These are phyloP conservation scores for Pherbina coryleti DNA, from an alignment of 2,888 invertebrate species.

Conservation along the genomic window DNA sequence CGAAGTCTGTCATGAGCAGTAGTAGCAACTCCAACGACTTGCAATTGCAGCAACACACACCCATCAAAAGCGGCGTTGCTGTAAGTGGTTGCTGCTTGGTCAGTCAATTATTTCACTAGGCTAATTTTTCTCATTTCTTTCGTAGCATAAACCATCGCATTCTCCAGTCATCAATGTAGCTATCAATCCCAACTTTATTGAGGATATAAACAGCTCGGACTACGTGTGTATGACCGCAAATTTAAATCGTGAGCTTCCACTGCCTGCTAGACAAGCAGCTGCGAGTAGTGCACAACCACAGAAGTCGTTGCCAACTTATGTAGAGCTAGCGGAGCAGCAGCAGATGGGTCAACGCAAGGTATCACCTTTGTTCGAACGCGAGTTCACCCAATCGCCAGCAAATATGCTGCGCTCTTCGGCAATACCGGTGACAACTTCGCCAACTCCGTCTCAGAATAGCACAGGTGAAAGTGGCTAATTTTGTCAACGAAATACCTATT, in stretches of 20 bases:
- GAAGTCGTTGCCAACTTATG: slow-evolving; percentile 42
- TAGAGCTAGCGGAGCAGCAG: slow-evolving; percentile 30
- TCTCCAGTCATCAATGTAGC: slow-evolving; percentile 64
- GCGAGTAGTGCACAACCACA: background rate
- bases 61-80: slow-evolving; percentile 54
- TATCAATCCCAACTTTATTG: slow-evolving; percentile 71
- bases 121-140: background rate
- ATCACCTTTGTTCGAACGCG: slow-evolving; percentile 44
- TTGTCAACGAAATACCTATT: background rate
- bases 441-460: slow-evolving; percentile 77
- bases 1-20: slow-evolving; percentile 48
- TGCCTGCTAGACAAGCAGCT: slow-evolving; percentile 46
- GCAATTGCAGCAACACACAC: slow-evolving; percentile 62
- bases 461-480: slow-evolving; percentile 68
- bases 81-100: slow-evolving; percentile 3
- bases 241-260: slow-evolving; percentile 60
- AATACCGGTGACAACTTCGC: slow-evolving; percentile 70
- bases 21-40: slow-evolving; percentile 47
- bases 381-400: slow-evolving; percentile 49
- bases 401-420: slow-evolving; percentile 43
- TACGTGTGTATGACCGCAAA: slow-evolving; percentile 90
- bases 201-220: slow-evolving; percentile 83
- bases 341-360: slow-evolving; percentile 34
- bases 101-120: background rate
- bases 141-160: slow-evolving; percentile 55